Percentiles rank a stretch among this genome's conserved stretches.
phyloP scores from a whole-genome alignment of 2,113 vertebrate genomes.

The Cacatua alba region DNA sequence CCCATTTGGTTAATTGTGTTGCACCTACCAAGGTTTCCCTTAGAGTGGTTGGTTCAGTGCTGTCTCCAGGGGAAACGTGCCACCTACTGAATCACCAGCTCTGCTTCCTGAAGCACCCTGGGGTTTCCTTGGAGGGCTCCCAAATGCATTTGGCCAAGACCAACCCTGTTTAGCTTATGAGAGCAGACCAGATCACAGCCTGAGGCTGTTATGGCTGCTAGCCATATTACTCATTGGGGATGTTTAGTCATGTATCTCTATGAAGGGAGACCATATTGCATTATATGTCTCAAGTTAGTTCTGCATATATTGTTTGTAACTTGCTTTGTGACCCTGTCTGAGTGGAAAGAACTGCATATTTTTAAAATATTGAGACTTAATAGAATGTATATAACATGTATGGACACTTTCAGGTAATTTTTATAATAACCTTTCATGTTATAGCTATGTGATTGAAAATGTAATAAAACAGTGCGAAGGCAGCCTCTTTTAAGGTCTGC shows the following conservation, averaged over 20 bases:
- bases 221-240: constrained; percentile 77
- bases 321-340: constrained; percentile 28
- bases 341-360: background rate
- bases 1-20: constrained; percentile 28
- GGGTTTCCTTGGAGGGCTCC: constrained; percentile 70
- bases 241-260: constrained; percentile 75
- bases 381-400: background rate
- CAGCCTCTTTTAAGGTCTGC: background rate
- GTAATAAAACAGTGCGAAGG: background rate
- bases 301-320: constrained; percentile 46
- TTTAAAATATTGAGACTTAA: constrained; percentile 34
- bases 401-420: constrained; percentile 23
- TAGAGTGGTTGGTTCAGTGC: constrained; percentile 9
- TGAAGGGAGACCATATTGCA: constrained; percentile 68
- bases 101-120: constrained; percentile 67
- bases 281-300: constrained; percentile 58
- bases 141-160: constrained; percentile 36
- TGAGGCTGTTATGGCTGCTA: constrained; percentile 68
- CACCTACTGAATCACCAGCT: constrained; percentile 67
- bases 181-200: constrained; percentile 64
- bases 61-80: constrained; percentile 56
- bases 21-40: constrained; percentile 2
- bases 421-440: background rate
- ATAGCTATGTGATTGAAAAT: constrained; percentile 7
- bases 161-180: constrained; percentile 60